These are phyloP conservation scores for Agonopterix subpropinquella DNA, from an alignment of 2,888 invertebrate genomes.

Conservation along the genomic window DNA sequence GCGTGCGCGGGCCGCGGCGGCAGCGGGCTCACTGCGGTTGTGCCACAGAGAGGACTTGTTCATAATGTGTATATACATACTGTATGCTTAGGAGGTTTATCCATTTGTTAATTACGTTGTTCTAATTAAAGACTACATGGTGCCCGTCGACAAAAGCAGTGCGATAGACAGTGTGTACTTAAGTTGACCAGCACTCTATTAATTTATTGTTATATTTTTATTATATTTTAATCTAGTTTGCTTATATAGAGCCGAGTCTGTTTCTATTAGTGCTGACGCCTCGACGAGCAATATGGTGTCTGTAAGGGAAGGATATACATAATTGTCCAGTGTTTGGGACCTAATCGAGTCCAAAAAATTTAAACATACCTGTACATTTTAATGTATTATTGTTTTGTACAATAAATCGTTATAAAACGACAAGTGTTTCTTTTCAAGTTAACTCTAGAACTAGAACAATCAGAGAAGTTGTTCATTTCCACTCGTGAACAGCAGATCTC, in stretches of 20 bases:
- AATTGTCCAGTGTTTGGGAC: slow-evolving; percentile 74
- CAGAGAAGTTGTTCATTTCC: no score
- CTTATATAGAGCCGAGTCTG: slow-evolving; percentile 71
- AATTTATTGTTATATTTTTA: slow-evolving; percentile 74
- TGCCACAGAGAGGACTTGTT: slow-evolving; percentile 67
- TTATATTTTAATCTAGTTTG: slow-evolving; percentile 70
- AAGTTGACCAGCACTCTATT: slow-evolving; percentile 70
- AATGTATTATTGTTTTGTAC: slow-evolving; percentile 78
- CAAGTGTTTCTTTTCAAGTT: slow-evolving; percentile 40
- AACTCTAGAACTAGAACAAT: no score
- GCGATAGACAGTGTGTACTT: slow-evolving; percentile 74
- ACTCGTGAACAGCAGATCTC: no score
- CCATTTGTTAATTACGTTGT: slow-evolving; percentile 72
- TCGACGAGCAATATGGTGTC: slow-evolving; percentile 75
- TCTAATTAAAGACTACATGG: slow-evolving; percentile 74
- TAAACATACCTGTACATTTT: slow-evolving; percentile 77
- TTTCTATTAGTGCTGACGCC: slow-evolving; percentile 73
- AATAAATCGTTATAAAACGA: slow-evolving; percentile 77
- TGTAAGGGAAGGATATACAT: slow-evolving; percentile 71
- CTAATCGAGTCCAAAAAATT: slow-evolving; percentile 65
- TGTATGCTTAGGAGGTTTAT: slow-evolving; percentile 74
- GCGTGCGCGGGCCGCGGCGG: slow-evolving; percentile 18
- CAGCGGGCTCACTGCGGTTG: slow-evolving; percentile 21
- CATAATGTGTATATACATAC: slow-evolving; percentile 74
- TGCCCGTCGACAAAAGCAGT: slow-evolving; percentile 73